A percentile compares a stretch with the other conserved stretches of the same genome.
Evolutionary conservation across 2,113 vertebrate species (phyloP).

Genomic region (Columbina picui): DNA sequence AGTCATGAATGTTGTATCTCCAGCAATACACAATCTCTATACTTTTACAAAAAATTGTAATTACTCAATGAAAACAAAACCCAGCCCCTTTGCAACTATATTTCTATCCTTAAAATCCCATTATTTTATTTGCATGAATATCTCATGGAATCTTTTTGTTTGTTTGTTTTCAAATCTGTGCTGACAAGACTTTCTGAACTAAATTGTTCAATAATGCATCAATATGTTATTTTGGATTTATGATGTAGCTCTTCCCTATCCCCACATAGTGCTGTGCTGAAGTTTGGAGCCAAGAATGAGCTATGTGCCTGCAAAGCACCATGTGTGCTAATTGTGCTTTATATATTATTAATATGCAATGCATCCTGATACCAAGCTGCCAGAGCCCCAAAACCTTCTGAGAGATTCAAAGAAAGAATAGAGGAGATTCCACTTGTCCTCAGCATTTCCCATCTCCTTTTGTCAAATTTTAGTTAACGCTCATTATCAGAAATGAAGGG

Average conservation of each 20-base stretch:
- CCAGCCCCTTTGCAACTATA: neutral
- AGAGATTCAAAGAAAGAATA: neutral
- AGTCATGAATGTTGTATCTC: neutral
- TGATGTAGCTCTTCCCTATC: neutral
- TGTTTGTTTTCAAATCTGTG: neutral
- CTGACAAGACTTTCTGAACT: constrained; percentile 13
- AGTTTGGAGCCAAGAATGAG: neutral
- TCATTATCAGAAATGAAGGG: neutral
- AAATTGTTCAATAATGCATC: constrained; percentile 56
- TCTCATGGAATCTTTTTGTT: neutral
- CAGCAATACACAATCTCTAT: neutral
- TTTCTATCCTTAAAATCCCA: neutral
- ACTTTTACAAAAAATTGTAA: neutral
- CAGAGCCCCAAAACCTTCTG: neutral
- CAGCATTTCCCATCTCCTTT: neutral
- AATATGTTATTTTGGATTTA: neutral
- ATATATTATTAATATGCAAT: constrained; percentile 25
- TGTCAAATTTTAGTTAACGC: neutral
- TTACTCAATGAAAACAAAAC: neutral
- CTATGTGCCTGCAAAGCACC: neutral
- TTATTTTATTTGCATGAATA: neutral
- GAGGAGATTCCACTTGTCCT: neutral
- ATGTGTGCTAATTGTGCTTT: constrained; percentile 14
- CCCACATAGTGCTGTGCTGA: neutral
- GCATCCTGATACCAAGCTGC: neutral